Evolutionary conservation across 2,113 vertebrate genomes (phyloP).

Genomic region (Tenrec ecaudatus): DNA sequence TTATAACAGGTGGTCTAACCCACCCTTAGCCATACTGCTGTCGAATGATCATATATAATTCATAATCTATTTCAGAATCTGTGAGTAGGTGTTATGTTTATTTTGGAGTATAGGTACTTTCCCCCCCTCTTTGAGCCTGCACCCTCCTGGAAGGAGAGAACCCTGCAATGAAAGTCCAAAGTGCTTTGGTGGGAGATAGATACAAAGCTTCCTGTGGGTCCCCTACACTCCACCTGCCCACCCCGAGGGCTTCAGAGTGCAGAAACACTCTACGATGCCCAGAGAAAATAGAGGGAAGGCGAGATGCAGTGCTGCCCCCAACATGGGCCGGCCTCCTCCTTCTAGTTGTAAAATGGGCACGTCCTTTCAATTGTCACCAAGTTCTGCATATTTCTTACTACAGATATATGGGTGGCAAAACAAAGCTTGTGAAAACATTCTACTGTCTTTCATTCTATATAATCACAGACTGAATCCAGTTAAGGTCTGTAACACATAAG

Average conservation of each 20-base stretch:
- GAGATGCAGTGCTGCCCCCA: fast-evolving
- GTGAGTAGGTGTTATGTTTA: too few species aligned
- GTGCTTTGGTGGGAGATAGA: fast-evolving
- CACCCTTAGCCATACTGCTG: fast-evolving
- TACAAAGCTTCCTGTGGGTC: background rate
- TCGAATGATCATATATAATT: fast-evolving
- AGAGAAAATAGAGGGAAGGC: background rate
- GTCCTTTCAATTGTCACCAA: background rate
- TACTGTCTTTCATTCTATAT: too few species aligned
- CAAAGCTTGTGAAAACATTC: too few species aligned
- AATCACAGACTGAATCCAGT: too few species aligned
- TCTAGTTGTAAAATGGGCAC: background rate
- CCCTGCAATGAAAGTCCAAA: background rate
- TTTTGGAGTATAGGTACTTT: background rate
- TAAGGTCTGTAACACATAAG: background rate
- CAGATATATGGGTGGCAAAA: too few species aligned
- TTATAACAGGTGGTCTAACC: background rate
- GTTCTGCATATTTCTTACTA: fast-evolving
- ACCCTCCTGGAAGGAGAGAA: fast-evolving
- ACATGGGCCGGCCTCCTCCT: fast-evolving
- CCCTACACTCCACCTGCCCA: fast-evolving
- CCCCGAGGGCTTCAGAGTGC: fast-evolving
- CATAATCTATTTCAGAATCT: fast-evolving
- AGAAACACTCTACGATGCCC: fast-evolving
- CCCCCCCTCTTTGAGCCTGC: background rate